Evolutionary conservation across 2,888 invertebrate species (phyloP).

Genomic region (Dryadula phaetusa): DNA sequence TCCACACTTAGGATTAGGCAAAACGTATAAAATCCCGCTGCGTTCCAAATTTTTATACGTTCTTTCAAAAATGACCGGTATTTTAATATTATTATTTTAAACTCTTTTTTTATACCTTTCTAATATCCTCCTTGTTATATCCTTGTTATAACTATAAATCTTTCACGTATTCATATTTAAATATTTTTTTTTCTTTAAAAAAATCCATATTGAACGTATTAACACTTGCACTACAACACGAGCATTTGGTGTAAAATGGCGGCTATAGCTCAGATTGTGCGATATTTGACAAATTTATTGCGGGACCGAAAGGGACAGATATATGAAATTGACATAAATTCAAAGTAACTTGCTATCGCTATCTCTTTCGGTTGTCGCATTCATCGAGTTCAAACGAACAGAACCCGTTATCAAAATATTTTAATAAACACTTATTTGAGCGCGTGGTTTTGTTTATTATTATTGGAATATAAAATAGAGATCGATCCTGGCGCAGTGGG

Average conservation of each 20-base stretch:
- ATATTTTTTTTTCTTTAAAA: neutral
- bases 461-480: too few relatives aligned
- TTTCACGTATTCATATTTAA: too few relatives aligned
- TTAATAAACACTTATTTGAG: slow-evolving; percentile 4
- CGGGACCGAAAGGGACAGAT: neutral
- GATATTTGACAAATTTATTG: neutral
- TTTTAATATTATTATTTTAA: too few relatives aligned
- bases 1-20: too few relatives aligned
- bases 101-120: too few relatives aligned
- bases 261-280: neutral
- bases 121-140: too few relatives aligned
- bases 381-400: neutral
- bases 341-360: neutral
- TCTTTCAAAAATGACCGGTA: too few relatives aligned
- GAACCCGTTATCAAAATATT: neutral
- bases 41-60: too few relatives aligned
- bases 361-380: neutral
- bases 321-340: neutral
- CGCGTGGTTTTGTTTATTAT: neutral
- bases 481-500: too few relatives aligned
- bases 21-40: too few relatives aligned
- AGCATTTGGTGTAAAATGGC: slow-evolving; percentile 20
- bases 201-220: neutral
- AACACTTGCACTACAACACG: slow-evolving; percentile 21
- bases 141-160: too few relatives aligned